Percentiles rank a stretch among this genome's conserved stretches.
phyloP scores from a whole-genome alignment of 1,140 invertebrate genomes.

The Brachionus calyciflorus region DNA sequence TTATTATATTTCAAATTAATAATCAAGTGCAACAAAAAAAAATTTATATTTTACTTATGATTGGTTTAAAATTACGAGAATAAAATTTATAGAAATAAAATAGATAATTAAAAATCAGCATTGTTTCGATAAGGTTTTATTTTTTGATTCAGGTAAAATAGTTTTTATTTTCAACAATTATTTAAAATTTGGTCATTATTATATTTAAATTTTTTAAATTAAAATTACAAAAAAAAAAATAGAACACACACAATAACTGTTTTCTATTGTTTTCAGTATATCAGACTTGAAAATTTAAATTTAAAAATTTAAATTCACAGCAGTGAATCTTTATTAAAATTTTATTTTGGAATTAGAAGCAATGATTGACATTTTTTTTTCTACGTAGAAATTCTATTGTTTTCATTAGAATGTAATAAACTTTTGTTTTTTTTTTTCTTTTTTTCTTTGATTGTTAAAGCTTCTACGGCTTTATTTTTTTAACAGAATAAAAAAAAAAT shows the following conservation, averaged over 20 bases:
- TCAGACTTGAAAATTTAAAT: conserved; percentile 21
- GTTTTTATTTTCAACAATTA: not conserved
- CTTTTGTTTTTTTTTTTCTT: conserved; percentile 17
- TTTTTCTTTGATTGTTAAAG: too few relatives aligned
- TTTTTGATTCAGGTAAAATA: conserved; percentile 29
- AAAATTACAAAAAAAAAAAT: conserved; percentile 23
- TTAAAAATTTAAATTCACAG: conserved; percentile 8
- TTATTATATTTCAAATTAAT: too few relatives aligned
- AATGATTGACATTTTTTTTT: conserved; percentile 42
- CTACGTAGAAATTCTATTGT: conserved; percentile 10
- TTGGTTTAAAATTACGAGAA: too few relatives aligned
- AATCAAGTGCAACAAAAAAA: too few relatives aligned
- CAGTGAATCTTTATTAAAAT: conserved; percentile 36
- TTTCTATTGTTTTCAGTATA: conserved; percentile 18
- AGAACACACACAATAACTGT: not conserved
- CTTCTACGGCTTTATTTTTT: too few relatives aligned
- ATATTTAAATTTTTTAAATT: not conserved
- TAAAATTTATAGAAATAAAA: too few relatives aligned
- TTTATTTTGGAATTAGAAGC: not conserved
- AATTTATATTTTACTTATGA: too few relatives aligned
- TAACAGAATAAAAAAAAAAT: too few relatives aligned
- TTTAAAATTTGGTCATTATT: conserved; percentile 26
- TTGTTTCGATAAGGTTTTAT: too few relatives aligned
- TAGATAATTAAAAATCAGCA: not conserved
- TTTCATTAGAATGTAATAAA: conserved; percentile 25